Conservation (phyloP, 1,140 invertebrate genomes). For the Gonatopus flavifemur region DNA sequence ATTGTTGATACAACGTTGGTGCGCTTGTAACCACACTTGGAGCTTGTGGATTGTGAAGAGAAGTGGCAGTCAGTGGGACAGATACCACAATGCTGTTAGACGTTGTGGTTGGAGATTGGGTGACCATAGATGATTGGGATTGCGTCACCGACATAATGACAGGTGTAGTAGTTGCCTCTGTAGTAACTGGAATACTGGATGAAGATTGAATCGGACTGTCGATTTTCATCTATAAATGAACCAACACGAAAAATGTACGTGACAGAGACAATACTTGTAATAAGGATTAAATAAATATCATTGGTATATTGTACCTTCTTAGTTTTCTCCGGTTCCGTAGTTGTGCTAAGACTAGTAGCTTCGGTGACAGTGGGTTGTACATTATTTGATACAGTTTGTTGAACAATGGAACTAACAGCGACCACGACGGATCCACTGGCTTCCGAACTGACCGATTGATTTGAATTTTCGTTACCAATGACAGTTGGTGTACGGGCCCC, state of each 20-base stretch:
- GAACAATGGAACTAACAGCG: conserved; percentile 27
- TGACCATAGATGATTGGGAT: conserved; percentile 36
- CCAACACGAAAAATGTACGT: not conserved
- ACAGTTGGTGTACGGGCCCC: conserved; percentile 49
- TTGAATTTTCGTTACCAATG: conserved; percentile 49
- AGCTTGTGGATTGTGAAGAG: conserved; percentile 36
- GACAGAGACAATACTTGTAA: no score
- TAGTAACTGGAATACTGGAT: conserved; percentile 31
- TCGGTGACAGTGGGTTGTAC: conserved; percentile 43
- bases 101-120: conserved; percentile 45
- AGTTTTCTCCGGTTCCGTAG: conserved; percentile 40
- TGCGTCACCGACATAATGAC: conserved; percentile 51
- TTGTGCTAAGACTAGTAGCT: conserved; percentile 42
- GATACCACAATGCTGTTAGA: conserved; percentile 53
- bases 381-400: conserved; percentile 27
- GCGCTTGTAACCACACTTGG: conserved; percentile 45
- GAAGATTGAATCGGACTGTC: conserved; percentile 40
- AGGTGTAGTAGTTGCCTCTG: conserved; percentile 45
- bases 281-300: not conserved
- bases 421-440: conserved; percentile 43
- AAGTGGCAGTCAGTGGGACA: conserved; percentile 47
- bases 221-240: conserved; percentile 40
- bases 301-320: conserved; percentile 34
- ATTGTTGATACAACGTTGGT: conserved; percentile 48
- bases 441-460: conserved; percentile 49